These are phyloP conservation scores for Heliangelus exortis DNA, from an alignment of 2,797 vertebrate genomes.

Conservation along the genomic window DNA sequence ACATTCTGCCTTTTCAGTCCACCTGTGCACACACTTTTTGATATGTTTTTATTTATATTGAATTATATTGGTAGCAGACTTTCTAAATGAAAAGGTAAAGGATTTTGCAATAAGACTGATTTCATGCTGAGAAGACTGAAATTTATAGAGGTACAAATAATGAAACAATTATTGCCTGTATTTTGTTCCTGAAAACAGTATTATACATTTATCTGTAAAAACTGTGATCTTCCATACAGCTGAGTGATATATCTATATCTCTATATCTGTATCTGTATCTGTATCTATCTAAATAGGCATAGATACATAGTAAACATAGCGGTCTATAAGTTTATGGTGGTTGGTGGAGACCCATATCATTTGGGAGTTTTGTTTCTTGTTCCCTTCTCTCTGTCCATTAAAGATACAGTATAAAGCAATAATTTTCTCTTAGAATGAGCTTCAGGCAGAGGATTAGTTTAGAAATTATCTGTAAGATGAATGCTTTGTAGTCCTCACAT, in stretches of 20 bases:
- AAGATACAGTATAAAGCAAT: background rate
- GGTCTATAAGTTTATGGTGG: rapidly evolving
- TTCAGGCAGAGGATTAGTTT: background rate
- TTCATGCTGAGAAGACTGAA: background rate
- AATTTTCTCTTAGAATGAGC: background rate
- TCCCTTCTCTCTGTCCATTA: background rate
- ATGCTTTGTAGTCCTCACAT: background rate
- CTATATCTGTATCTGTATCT: no score
- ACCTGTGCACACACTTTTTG: background rate
- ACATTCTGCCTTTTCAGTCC: background rate
- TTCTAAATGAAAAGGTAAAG: background rate
- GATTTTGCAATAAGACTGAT: background rate
- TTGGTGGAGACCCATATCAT: background rate
- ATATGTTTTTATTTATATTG: background rate
- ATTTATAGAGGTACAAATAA: background rate
- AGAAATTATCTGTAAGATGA: background rate
- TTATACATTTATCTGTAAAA: background rate
- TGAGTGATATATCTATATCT: background rate
- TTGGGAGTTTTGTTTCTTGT: background rate
- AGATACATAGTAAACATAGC: background rate
- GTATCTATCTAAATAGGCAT: no score
- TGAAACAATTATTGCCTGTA: background rate
- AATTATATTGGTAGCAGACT: background rate
- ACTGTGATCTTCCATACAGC: background rate
- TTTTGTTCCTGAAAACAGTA: background rate